Base-by-base conservation (phyloP, 1,140 invertebrate genomes). In the Pseudomyrmex pallidus region DNA sequence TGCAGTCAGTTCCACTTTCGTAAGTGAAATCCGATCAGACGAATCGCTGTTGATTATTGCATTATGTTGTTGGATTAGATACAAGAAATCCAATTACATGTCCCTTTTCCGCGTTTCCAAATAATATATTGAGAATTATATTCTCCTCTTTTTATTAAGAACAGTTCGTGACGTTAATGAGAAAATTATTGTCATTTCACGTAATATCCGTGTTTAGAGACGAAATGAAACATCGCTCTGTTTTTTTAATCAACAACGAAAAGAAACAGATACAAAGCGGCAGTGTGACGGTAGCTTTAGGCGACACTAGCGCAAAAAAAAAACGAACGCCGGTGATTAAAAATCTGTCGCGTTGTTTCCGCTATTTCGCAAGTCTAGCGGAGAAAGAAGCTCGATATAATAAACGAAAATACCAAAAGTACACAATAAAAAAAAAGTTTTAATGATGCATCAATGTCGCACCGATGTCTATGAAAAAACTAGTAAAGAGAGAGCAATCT, bases 171-270 rank as follows among this genome's bases (percentile, higher is more conserved):
- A 35, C 35, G 35, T 35, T 35, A 35, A 35, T 35, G 5, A 7
- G 35, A 35, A 35, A 35, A 35, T 35, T 4, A 13, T 78, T 48
- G 48, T 68, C 59, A 8, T 50, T 7, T 66, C 1, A n/a, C 44
- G 7, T 10, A 78, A 15, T 17, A 17, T 46, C 22, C 25, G 20
- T 67, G 48, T 66, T 77, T 13, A 46, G 15, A 78, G 15, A 78
- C 15, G 25, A 20, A 25, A 52, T n/a, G 15, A 35, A 57, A 0
- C 22, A 10, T 52, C 25, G 22, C 13, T 13, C 52, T 22, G 35
- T 2, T 52, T 52, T 78, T 78, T 57, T 78, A 78, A 78, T 70
- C 64, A 78, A 59, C 64, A 46, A 68, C 46, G 4, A n/a, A 68
- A 20, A 20, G n/a, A 66, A 54, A 56, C 52, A 7, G 52, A 46